Conservation (phyloP, 2,113 vertebrate species). For the Syngnathoides biaculeatus region DNA sequence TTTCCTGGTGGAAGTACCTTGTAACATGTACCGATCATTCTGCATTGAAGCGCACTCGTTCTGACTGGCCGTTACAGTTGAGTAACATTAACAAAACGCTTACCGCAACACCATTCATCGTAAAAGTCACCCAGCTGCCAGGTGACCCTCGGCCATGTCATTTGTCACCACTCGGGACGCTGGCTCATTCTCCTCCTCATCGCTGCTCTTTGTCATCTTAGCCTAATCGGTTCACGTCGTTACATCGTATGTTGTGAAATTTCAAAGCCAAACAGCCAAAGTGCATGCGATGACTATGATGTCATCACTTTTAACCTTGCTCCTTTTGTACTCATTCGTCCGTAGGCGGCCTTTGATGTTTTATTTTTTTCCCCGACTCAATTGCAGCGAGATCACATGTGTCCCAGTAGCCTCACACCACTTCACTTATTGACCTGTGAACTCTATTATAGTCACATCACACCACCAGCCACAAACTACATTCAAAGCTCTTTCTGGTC, state of each 20-base stretch:
- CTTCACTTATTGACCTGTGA: constrained; percentile 21
- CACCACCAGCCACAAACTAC: neutral
- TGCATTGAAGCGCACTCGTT: constrained; percentile 16
- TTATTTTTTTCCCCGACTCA: no score
- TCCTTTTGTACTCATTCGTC: neutral
- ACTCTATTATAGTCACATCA: constrained; percentile 28
- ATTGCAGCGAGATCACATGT: neutral
- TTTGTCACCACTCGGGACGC: neutral
- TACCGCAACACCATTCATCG: constrained; percentile 29
- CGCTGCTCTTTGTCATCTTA: constrained; percentile 47
- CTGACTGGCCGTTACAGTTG: constrained; percentile 53
- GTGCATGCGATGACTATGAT: neutral
- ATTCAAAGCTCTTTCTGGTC: constrained; percentile 41
- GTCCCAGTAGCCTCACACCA: constrained; percentile 22
- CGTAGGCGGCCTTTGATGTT: neutral
- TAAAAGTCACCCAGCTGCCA: constrained; percentile 24
- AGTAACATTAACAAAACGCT: constrained; percentile 28
- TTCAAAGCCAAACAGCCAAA: constrained; percentile 22
- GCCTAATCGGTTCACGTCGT: constrained; percentile 20
- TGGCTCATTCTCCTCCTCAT: neutral
- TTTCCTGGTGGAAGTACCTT: neutral
- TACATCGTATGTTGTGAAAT: neutral
- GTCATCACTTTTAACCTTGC: neutral
- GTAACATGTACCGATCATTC: no score
- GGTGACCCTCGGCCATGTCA: constrained; percentile 12